Base-by-base conservation (phyloP, 2,888 invertebrate species). In the Andrena praecox region DNA sequence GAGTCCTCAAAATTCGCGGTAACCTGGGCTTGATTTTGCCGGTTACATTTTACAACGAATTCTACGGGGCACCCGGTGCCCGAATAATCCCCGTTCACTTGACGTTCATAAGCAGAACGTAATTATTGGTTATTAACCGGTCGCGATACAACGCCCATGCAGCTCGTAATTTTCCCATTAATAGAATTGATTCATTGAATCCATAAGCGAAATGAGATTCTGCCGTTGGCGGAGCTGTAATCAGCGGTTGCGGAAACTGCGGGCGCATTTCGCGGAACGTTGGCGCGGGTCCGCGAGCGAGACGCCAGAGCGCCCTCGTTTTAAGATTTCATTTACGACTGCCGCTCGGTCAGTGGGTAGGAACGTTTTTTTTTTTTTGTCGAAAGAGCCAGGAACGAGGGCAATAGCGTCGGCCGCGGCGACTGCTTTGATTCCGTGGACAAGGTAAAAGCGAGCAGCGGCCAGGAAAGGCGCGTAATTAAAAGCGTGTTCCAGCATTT, bases 401-500 rank as follows among this genome's bases (percentile, higher is more conserved):
- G 35, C 54, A 62, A 52, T 29, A 52, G 20, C 50, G n/a, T 16
- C 10, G n/a, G 2, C 27, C n/a, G 16, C 56, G 31, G 8, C 42
- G 42, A 33, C 52, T 73, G 60, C 75, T 84, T 84, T 74, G 73
- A 67, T 71, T 54, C 27, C 56, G 8, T 35, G 64, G 59, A 42
- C 54, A 73, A 70, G 68, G 69, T 70, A 77, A 77, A 85, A 72
- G 82, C 79, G 77, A 20, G 74, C 74, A 62, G 35, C 60, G 20
- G 50, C 48, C 31, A 31, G 74, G 68, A 75, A 80, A 80, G 85
- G 63, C 82, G 77, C 77, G 85, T 76, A 86, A 85, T 86, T 86
- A 86, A 86, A 86, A 80, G 67, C 78, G 78, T 62, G 85, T 78
- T 74, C 68, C 73, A 56, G 64, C 79, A 73, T 77, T 85, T 77